Evolutionary conservation across 2,113 vertebrate genomes (phyloP).

Genomic region (Gobius niger): DNA sequence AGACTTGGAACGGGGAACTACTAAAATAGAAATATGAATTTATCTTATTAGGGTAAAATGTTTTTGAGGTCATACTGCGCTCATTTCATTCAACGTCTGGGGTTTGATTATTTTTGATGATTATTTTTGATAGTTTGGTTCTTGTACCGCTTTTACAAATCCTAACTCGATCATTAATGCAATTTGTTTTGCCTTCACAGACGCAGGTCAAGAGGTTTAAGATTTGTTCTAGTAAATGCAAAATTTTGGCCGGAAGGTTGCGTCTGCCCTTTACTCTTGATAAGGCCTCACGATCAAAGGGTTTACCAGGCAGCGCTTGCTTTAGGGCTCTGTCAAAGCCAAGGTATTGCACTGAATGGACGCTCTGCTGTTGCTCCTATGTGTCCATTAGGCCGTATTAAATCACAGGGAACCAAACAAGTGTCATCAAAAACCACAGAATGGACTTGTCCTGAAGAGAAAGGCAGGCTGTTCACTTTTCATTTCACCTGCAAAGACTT

Average conservation of each 20-base stretch:
- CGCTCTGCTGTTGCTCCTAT: not conserved
- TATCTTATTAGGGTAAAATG: too few relatives aligned
- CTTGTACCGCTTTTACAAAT: not conserved
- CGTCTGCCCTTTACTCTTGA: not conserved
- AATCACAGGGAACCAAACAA: constrained; percentile 9
- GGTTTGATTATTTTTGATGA: too few relatives aligned
- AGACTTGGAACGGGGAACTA: not conserved
- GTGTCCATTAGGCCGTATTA: constrained; percentile 13
- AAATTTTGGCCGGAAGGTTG: too few relatives aligned
- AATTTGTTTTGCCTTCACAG: not conserved
- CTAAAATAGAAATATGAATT: not conserved
- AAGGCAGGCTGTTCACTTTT: constrained; percentile 22
- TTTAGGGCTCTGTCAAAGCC: not conserved
- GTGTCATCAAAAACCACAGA: constrained; percentile 9
- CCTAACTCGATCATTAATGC: not conserved
- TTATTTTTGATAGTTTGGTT: too few relatives aligned
- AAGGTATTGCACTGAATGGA: not conserved
- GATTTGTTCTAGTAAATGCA: too few relatives aligned
- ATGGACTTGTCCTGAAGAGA: constrained; percentile 12
- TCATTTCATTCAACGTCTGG: too few relatives aligned
- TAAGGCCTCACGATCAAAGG: not conserved
- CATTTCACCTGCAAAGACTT: constrained; percentile 11
- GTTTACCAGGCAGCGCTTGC: not conserved
- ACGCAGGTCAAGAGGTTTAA: not conserved
- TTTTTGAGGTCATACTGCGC: not conserved